Evolutionary conservation across 2,888 invertebrate genomes (phyloP), one percentile per base, ranked within the genome.

Genomic region (Eilema sororculum): DNA sequence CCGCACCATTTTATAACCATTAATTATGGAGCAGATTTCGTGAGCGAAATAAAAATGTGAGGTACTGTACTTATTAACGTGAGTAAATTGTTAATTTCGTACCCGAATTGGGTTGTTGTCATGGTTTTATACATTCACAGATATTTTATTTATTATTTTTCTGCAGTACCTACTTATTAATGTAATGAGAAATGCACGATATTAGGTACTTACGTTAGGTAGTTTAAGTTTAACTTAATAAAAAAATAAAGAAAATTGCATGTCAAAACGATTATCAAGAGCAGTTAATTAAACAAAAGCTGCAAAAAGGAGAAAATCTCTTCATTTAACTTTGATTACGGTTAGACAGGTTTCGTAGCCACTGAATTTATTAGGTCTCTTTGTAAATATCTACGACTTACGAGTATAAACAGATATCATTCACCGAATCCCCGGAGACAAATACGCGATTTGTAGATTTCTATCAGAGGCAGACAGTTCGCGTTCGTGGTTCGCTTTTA

Each of bases 1-100:
- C 73, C 74, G 77, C 63, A 76, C 71, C 74, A 73, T 78, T 78
- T 74, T 74, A 74, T 77, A 77, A 58, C 74, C 70, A 65, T 75
- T 80, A 74, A 66, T 75, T 80, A 73, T 64, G 57, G 63, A 80
- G 61, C 65, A 71, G 65, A 60, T 67, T 59, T 41, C 37, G 12
- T 24, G 69, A 75, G 69, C 68, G 46, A 60, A 65, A 69, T 72
- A 82, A 76, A 82, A 76, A 71, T 72, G 73, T 70, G 60, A 72
- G 66, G 52, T 65, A 1, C n/a, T 64, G 46, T 12, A 64, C n/a
- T 46, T 65, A 72, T 82, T 76, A 72, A 57, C 62, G 63, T 59
- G 59, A 30, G 58, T 64, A 75, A 75, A 59, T 33, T 82, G 69
- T 69, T 69, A 73, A 77, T 79, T 68, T 28, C 69, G 69, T 74